Conservation (phyloP, 2,797 vertebrate species). For the Euthynnus affinis region DNA sequence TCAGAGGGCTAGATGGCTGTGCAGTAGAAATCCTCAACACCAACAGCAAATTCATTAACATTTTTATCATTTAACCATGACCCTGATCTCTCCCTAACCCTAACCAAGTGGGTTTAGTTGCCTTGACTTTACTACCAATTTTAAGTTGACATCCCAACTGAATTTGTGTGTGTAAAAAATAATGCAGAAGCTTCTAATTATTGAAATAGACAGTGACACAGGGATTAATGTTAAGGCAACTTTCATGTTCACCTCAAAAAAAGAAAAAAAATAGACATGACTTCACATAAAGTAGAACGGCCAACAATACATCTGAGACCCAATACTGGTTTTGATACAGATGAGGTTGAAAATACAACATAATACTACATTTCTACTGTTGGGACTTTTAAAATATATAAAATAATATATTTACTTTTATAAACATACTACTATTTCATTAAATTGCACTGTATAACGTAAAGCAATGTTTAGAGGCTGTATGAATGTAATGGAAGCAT, state of each 20-base stretch:
- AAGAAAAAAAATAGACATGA: background rate
- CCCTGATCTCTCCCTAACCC: background rate
- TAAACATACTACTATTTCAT: too few species aligned
- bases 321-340: too few species aligned
- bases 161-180: background rate
- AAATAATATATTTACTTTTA: too few species aligned
- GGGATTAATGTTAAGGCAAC: background rate
- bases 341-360: too few species aligned
- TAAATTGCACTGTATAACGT: background rate
- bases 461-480: background rate
- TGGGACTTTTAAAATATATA: too few species aligned
- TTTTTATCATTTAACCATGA: background rate
- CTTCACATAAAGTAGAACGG: background rate
- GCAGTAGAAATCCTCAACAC: background rate
- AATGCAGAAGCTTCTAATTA: background rate
- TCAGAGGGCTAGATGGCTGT: constrained; percentile 13
- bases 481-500: too few species aligned
- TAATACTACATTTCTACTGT: too few species aligned
- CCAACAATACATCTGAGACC: too few species aligned
- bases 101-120: too few species aligned
- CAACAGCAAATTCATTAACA: background rate
- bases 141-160: background rate
- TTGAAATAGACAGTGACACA: background rate
- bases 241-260: background rate
- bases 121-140: background rate